Evolutionary conservation across 2,888 invertebrate species (phyloP).

Genomic region (Yponomeuta evonymella): DNA sequence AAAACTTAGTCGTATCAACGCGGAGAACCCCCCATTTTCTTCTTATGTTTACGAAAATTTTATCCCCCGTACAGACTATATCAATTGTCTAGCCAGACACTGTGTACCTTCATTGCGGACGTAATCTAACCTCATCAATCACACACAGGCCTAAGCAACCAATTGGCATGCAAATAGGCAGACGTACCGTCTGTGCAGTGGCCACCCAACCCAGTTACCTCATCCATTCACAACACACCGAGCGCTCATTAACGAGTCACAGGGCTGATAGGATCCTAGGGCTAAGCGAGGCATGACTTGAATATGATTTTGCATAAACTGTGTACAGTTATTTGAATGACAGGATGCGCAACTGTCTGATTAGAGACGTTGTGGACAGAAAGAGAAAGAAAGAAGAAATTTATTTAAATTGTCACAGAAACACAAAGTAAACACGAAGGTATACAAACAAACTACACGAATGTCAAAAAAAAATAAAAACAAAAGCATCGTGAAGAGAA

Average conservation of each 20-base stretch:
- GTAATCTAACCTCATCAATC: background rate
- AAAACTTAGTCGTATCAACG: too few relatives aligned
- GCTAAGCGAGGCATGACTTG: background rate
- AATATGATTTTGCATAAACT: background rate
- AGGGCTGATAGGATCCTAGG: background rate
- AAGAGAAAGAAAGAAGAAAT: too few relatives aligned
- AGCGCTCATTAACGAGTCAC: background rate
- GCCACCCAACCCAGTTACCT: constrained; percentile 1
- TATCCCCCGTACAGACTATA: too few relatives aligned
- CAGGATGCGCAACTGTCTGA: too few relatives aligned
- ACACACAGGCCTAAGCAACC: background rate
- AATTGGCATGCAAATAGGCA: background rate
- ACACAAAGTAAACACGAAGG: too few relatives aligned
- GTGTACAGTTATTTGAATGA: background rate
- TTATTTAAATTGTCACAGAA: too few relatives aligned
- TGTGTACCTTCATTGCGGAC: background rate
- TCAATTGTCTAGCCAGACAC: background rate
- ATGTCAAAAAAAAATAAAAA: too few relatives aligned
- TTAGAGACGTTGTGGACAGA: too few relatives aligned
- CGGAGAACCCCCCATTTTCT: too few relatives aligned
- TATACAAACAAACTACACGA: too few relatives aligned
- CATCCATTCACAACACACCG: background rate
- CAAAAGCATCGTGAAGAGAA: too few relatives aligned
- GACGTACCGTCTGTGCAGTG: background rate
- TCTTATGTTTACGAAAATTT: too few relatives aligned